A percentile compares a stretch with the other conserved stretches of the same genome.
Evolutionary conservation across 2,797 vertebrate species (phyloP).

Genomic region (Channallabes apus): DNA sequence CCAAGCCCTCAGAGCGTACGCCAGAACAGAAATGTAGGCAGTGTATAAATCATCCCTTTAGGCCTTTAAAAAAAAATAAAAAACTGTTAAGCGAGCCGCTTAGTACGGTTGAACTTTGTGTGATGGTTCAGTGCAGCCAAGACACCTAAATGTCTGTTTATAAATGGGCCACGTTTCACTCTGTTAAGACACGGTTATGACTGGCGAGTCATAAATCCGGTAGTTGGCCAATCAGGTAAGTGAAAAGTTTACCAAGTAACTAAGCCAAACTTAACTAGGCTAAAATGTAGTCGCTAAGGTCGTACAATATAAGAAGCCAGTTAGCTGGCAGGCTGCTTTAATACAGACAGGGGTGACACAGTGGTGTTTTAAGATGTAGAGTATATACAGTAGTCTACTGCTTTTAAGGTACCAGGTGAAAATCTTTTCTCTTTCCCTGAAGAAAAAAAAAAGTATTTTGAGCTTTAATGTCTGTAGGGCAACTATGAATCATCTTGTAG

Average conservation of each 20-base stretch:
- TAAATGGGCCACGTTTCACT: background rate
- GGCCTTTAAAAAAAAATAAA: conserved; percentile 9
- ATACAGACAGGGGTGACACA: background rate
- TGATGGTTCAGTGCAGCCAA: background rate
- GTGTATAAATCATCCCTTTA: conserved; percentile 44
- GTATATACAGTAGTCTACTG: background rate
- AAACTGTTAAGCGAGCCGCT: too few relatives aligned
- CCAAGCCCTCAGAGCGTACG: background rate
- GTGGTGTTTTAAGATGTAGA: background rate
- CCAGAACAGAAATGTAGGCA: background rate
- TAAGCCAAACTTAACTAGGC: background rate
- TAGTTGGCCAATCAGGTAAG: background rate
- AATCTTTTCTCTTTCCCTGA: background rate
- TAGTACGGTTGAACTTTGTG: background rate
- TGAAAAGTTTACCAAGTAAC: background rate
- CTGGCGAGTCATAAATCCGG: background rate
- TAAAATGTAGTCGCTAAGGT: background rate
- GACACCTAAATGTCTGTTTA: background rate
- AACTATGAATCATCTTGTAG: background rate
- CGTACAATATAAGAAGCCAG: too few relatives aligned
- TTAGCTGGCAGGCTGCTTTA: background rate
- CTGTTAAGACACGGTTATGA: background rate
- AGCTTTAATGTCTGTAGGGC: background rate
- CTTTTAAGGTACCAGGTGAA: background rate
- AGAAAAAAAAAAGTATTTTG: background rate